Evolutionary conservation across 2,113 vertebrate genomes (phyloP).

Genomic region (Menidia beryllina): DNA sequence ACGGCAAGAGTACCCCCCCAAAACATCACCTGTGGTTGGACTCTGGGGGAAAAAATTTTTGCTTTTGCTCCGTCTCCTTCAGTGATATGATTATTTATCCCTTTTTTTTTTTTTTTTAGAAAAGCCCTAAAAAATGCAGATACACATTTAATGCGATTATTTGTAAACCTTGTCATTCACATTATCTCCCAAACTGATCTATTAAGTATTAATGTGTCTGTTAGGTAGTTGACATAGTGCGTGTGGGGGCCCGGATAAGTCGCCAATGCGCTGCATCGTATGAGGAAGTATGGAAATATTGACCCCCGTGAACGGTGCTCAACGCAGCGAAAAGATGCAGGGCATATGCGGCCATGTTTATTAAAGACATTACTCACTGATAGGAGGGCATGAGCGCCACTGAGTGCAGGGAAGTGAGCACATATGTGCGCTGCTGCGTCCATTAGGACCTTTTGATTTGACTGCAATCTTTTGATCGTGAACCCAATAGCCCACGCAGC

Average conservation of each 20-base stretch:
- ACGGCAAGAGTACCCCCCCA: constrained; percentile 59
- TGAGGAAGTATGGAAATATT: background rate
- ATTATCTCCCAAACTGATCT: constrained; percentile 28
- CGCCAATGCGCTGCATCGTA: background rate
- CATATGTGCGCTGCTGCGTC: constrained; percentile 41
- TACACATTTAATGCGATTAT: background rate
- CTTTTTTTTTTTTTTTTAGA: too few relatives aligned
- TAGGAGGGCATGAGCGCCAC: constrained; percentile 16
- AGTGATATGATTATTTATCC: constrained; percentile 20
- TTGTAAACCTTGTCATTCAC: constrained; percentile 38
- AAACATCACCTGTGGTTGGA: constrained; percentile 40
- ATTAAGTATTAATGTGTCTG: constrained; percentile 34
- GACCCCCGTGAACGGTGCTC: constrained; percentile 4
- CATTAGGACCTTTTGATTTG: constrained; percentile 70
- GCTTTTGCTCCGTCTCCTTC: background rate
- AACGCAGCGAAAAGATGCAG: constrained; percentile 9
- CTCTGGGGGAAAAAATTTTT: constrained; percentile 27
- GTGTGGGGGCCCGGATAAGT: background rate
- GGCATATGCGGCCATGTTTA: constrained; percentile 13
- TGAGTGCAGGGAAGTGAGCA: constrained; percentile 39
- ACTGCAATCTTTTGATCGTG: constrained; percentile 65
- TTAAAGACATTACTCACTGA: constrained; percentile 42
- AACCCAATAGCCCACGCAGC: constrained; percentile 67
- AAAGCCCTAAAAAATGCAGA: background rate
- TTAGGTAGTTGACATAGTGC: constrained; percentile 35